Evolutionary conservation across 2,113 vertebrate genomes (phyloP), one percentile per base, ranked within the genome.

Genomic region (crab-eating macaque (Macaca fascicularis)): DNA sequence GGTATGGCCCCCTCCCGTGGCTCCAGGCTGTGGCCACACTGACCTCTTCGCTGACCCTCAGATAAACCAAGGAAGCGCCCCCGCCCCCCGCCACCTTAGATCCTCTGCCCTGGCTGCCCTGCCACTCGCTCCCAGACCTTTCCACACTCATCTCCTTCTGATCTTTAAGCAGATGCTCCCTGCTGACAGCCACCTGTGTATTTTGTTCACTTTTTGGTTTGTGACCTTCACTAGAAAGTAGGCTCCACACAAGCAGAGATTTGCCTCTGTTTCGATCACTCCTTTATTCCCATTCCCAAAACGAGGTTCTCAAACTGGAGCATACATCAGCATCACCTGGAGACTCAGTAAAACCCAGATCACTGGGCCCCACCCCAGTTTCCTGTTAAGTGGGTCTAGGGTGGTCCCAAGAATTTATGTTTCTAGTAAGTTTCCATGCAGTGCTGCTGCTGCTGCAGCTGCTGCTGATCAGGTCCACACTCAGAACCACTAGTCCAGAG

Each of bases 91-190:
- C 6, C 48, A 50, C 0, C n/a, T 52, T 22, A 3, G 61, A 50
- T 50, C 59, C 75, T 59, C 76, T 74, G 64, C 48, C 7, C 84
- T 2, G 48, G 35, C n/a, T 19, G 17, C 8, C 79, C 67, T 10
- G 48, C 45, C 3, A 0, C 45, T 20, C 0, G 0, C 55, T 22
- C 52, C 79, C 32, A 12, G 30, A 5, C 27, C 4, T 5, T 6
- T 74, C 64, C 69, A 4, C 13, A 3, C 30, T 2, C 10, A 5
- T 7, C 35, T 43, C 89, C 30, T 40, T 22, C 14, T 2, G 40
- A 7, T 20, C 45, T 72, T 59, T 11, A 32, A 23, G 61, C 43
- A 40, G 2, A 1, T 61, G 35, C 0, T 35, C 22, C 45, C 74
- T 57, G 50, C 88, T 74, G 20, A 35, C 22, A 45, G 70, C 23